Evolutionary conservation across 2,888 invertebrate genomes (phyloP).

Genomic region (Aporophyla nigra): DNA sequence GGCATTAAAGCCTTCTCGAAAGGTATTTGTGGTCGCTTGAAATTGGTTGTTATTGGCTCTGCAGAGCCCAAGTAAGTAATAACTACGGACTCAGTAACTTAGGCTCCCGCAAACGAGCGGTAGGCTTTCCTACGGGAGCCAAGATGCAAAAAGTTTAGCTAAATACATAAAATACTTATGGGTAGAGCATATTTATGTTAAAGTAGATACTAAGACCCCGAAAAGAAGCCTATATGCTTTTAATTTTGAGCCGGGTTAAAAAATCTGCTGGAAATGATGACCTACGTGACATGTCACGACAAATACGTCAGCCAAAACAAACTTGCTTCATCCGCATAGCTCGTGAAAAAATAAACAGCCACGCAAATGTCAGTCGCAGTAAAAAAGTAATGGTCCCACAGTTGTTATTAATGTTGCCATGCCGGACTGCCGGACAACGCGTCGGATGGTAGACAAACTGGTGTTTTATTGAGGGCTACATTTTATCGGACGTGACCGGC

Average conservation of each 20-base stretch:
- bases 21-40: constrained; percentile 6
- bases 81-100: not conserved
- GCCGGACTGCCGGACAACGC: constrained; percentile 26
- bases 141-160: too few species aligned
- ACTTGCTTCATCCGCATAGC: not conserved
- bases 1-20: not conserved
- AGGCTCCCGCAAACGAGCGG: too few species aligned
- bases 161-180: too few species aligned
- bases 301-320: constrained; percentile 12
- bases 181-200: not conserved
- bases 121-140: too few species aligned
- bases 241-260: not conserved
- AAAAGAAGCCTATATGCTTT: too few species aligned
- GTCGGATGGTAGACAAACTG: constrained; percentile 29
- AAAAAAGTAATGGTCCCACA: constrained; percentile 48
- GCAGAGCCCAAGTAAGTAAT: not conserved
- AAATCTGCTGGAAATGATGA: not conserved
- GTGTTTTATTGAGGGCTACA: constrained; percentile 57
- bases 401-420: constrained; percentile 48
- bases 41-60: not conserved
- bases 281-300: not conserved
- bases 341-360: constrained; percentile 27
- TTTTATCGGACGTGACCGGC: constrained; percentile 54
- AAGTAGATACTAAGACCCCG: not conserved
- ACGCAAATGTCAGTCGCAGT: constrained; percentile 36